Base-by-base conservation (phyloP, 2,888 invertebrate species). In the Andrena fulva region DNA sequence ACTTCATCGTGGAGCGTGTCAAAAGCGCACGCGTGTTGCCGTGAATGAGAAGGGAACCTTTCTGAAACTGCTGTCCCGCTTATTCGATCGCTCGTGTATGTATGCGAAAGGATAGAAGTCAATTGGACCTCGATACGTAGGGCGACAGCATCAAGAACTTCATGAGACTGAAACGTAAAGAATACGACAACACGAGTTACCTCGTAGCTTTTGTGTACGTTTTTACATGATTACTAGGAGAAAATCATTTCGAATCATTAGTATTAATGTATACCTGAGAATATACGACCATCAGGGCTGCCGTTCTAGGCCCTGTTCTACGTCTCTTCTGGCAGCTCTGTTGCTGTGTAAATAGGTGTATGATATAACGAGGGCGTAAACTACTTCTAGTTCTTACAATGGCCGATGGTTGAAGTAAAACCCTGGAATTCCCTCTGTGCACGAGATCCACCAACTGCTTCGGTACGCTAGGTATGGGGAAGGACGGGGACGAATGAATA, bases 151-250 rank as follows among this genome's bases (percentile, higher is more conserved):
- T 88, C 84, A 84, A 91, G 88, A 91, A 91, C 87, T 90, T 89
- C 85, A 92, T 92, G 93, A 93, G 93, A 93, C 93, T 92, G 92
- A 92, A 91, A 89, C 89, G 91, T 91, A 91, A 87, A 90, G 89
- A 89, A 90, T 92, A 92, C 92, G 92, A 92, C 91, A 92, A 92
- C 90, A 90, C 91, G 91, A 93, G 92, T 91, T 91, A 90, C 87
- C 91, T 92, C 90, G 91, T 91, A 91, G 91, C 92, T 92, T 92
- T 90, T 91, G 91, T 92, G 90, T 92, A 91, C 91, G 87, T 91
- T 91, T 93, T 92, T 87, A 80, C 84, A 84, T 79, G 74, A 84
- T 80, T 83, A 87, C 66, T 85, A 84, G 78, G 64, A 85, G 78
- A 85, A 85, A 85, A 84, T 84, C 87, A 90, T 80, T 88, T 89